These are phyloP conservation scores for Decapterus maruadsi DNA, from an alignment of 2,797 vertebrate genomes.

Conservation along the genomic window DNA sequence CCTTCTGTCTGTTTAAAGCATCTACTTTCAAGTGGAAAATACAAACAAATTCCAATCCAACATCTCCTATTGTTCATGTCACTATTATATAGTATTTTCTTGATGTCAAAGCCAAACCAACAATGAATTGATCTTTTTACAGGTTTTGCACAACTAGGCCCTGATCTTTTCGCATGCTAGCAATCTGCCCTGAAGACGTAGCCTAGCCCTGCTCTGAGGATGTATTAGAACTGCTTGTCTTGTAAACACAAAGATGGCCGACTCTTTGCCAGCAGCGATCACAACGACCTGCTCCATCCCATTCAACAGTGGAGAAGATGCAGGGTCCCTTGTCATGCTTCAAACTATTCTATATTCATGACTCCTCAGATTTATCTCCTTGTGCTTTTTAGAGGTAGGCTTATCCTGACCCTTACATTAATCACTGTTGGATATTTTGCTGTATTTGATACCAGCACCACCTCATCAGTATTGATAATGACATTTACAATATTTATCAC, in stretches of 20 bases:
- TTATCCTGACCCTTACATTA: neutral
- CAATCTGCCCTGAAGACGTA: too few species aligned
- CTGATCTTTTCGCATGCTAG: too few species aligned
- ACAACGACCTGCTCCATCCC: too few species aligned
- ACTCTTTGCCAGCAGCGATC: too few species aligned
- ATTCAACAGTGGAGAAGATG: too few species aligned
- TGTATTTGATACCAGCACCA: neutral
- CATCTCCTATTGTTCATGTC: too few species aligned
- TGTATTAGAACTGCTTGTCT: too few species aligned
- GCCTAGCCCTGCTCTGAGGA: too few species aligned
- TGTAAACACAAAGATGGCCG: too few species aligned
- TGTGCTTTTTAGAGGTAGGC: neutral
- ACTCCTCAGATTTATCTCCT: neutral
- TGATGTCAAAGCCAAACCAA: neutral
- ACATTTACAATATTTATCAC: neutral
- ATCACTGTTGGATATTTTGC: neutral
- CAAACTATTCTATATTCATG: neutral
- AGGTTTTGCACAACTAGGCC: neutral
- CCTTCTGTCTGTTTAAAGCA: constrained; percentile 50
- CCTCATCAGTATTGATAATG: neutral
- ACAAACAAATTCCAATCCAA: neutral
- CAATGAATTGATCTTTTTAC: neutral
- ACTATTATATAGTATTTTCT: neutral
- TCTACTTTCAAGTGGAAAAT: constrained; percentile 48
- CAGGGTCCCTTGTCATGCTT: neutral